A percentile compares a stretch with the other conserved stretches of the same genome.
Evolutionary conservation across 2,797 vertebrate genomes (phyloP).

Genomic region (Macroramphosus scolopax): DNA sequence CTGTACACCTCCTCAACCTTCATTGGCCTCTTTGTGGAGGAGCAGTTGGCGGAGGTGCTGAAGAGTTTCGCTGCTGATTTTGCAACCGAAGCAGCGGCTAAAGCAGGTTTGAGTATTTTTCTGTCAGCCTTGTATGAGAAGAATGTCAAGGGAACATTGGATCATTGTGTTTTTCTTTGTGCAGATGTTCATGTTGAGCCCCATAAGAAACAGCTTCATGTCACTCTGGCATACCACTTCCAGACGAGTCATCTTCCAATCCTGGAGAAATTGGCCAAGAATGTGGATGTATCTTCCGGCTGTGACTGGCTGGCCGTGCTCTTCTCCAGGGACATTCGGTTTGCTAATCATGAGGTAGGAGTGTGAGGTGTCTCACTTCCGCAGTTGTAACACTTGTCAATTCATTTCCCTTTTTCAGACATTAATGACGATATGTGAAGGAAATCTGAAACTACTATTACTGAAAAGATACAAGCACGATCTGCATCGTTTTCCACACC

Average conservation of each 20-base stretch:
- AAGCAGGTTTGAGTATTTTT: constrained; percentile 82
- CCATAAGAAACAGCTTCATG: constrained; percentile 97
- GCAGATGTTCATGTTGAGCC: constrained; percentile 93
- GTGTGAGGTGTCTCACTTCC: too few relatives aligned
- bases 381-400: neutral
- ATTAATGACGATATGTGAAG: neutral
- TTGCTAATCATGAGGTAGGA: constrained; percentile 92
- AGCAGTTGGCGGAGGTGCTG: constrained; percentile 90
- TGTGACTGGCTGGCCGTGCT: constrained; percentile 95
- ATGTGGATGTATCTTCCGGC: constrained; percentile 85
- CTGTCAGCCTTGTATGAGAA: too few relatives aligned
- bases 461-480: too few relatives aligned
- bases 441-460: too few relatives aligned
- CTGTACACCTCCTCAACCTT: constrained; percentile 96
- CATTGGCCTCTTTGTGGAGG: constrained; percentile 97
- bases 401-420: neutral
- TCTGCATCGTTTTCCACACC: too few relatives aligned
- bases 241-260: constrained; percentile 86
- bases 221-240: constrained; percentile 97
- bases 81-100: constrained; percentile 86
- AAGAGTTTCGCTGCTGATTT: constrained; percentile 95
- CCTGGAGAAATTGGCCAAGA: constrained; percentile 92
- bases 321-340: constrained; percentile 95
- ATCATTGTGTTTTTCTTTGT: constrained; percentile 1
- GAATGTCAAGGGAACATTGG: neutral